Evolutionary conservation across 2,888 invertebrate species (phyloP).

Genomic region (Lepidochrysops patricia): DNA sequence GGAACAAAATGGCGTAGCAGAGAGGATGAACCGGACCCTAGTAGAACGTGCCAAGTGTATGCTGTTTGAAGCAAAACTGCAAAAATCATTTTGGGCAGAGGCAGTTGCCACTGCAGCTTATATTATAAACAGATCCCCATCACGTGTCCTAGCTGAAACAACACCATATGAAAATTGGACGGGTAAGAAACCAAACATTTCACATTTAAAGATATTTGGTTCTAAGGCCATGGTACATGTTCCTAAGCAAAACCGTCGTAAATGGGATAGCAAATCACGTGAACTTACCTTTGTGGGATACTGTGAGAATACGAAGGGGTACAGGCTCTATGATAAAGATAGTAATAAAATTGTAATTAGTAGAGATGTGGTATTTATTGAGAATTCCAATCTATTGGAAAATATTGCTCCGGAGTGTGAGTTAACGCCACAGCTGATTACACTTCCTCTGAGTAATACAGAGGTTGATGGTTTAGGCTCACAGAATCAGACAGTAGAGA

Average conservation of each 20-base stretch:
- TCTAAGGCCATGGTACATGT: slow-evolving; percentile 33
- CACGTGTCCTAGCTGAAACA: slow-evolving; percentile 17
- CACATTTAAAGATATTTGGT: slow-evolving; percentile 38
- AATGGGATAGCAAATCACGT: slow-evolving; percentile 34
- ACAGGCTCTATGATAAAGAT: slow-evolving; percentile 18
- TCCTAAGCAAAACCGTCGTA: slow-evolving; percentile 32
- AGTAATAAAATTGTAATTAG: slow-evolving; percentile 13
- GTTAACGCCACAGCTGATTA: no score
- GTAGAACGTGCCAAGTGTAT: slow-evolving; percentile 17
- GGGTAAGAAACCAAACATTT: slow-evolving; percentile 31
- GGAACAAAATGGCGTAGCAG: neutral
- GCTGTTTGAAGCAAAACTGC: slow-evolving; percentile 16
- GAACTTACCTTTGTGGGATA: slow-evolving; percentile 36
- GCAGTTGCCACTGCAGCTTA: slow-evolving; percentile 26
- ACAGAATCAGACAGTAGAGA: no score
- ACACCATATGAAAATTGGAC: slow-evolving; percentile 35
- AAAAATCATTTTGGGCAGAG: slow-evolving; percentile 32
- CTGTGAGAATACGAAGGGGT: slow-evolving; percentile 24
- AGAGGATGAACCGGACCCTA: neutral
- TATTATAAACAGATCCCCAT: slow-evolving; percentile 19
- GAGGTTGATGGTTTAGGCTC: no score
- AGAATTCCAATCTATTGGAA: no score
- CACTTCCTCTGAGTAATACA: no score
- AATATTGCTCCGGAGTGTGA: no score
- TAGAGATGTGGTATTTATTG: neutral